Base-by-base conservation (phyloP, 1,140 invertebrate genomes). In the Drosophila virilis region DNA sequence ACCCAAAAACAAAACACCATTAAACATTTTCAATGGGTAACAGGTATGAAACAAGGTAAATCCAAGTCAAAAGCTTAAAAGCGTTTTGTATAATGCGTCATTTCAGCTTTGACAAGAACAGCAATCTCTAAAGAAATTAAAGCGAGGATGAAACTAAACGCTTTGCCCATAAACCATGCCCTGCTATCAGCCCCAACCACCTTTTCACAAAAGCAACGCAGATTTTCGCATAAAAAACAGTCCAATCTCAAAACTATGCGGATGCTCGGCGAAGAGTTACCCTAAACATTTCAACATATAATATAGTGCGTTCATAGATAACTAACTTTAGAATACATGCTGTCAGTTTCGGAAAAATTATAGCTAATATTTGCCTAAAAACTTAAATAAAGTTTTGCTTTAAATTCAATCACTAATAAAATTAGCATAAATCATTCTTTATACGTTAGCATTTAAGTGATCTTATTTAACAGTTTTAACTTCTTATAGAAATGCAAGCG, bases 41-140 rank as follows among this genome's bases (percentile, higher is more conserved):
- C 0, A 2, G 22, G 22, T 28, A 28, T 28, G 22, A 28, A 28
- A 28, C 22, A 32, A 22, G 33, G 15, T 35, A 12, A 42, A 35
- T 13, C 17, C n/a, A 42, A 15, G 15, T 55, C 51, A 64, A 46
- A 64, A 33, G 32, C 51, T 4, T 15, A 33, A 13, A 35, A 28
- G 13, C 15, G 12, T 45, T 46, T n/a, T 38, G 42, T 55, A 45
- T 66, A 55, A 66, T 66, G 62, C 62, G 42, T 33, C 51, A 57
- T 57, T 57, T 37, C 42, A 55, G 52, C 62, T 57, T 48, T 37
- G 51, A 37, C 62, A 15, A 38, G 9, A 66, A 37, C 46, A 8
- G 40, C 28, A 22, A 9, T 22, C 35, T 51, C 46, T 62, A 51
- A 57, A 66, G 22, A 55, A 54, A 65, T 42, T 48, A 55, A 65